Evolutionary conservation across 2,113 vertebrate species (phyloP).

Genomic region (Chamaetylas fuelleborni): DNA sequence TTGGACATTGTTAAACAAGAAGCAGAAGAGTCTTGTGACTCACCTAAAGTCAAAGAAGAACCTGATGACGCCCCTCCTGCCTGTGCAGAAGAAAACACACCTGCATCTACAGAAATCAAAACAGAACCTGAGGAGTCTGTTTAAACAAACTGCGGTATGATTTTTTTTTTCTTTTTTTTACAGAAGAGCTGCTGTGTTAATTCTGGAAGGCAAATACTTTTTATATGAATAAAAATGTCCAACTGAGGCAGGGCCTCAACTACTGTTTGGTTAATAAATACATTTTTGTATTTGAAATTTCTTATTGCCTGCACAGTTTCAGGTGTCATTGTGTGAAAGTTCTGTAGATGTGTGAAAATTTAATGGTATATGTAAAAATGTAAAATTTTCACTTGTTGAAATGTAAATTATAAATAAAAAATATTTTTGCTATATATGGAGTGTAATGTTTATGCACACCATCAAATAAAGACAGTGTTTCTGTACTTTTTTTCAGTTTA

Average conservation of each 20-base stretch:
- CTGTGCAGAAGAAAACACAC: constrained; percentile 75
- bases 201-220: constrained; percentile 75
- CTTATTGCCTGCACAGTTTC: constrained; percentile 86
- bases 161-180: constrained; percentile 28
- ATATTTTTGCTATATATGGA: constrained; percentile 97
- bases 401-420: constrained; percentile 99
- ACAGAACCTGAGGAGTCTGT: constrained; percentile 76
- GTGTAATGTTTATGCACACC: constrained; percentile 90
- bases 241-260: constrained; percentile 83
- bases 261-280: constrained; percentile 90
- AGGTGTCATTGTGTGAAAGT: constrained; percentile 87
- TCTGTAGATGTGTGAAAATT: constrained; percentile 82
- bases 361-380: constrained; percentile 81
- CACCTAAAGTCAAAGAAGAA: constrained; percentile 85
- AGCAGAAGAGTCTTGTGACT: constrained; percentile 73
- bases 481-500: constrained; percentile 76
- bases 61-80: constrained; percentile 66
- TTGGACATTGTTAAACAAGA: constrained; percentile 85
- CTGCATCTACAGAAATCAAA: constrained; percentile 76
- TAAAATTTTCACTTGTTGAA: constrained; percentile 83
- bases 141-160: constrained; percentile 69
- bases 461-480: constrained; percentile 76
- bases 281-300: constrained; percentile 98
- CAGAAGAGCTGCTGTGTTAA: constrained; percentile 74
- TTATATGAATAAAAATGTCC: constrained; percentile 82